Evolutionary conservation across 2,888 invertebrate species (phyloP), one percentile per base, ranked within the genome.

Genomic region (Perdita meconis): DNA sequence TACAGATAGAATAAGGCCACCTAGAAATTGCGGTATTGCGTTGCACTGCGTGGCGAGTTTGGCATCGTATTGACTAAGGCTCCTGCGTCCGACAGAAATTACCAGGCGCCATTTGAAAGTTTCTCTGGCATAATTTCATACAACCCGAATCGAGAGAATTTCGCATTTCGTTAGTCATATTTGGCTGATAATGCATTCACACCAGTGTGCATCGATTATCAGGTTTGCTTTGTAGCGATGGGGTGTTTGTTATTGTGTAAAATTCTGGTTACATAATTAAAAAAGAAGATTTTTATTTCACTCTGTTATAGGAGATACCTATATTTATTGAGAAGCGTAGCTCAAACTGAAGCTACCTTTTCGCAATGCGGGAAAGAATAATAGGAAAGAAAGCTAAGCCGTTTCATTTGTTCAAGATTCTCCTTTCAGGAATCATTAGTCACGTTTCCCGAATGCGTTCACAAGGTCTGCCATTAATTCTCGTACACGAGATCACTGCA

Each of bases 371-470:
- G 30, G 30, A 6, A 30, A 30, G 6, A 30, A 30, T 30, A 30
- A 4, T 30, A 30, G 6, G 6, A 6, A 30, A 30, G 2, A 6
- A 30, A 30, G 47, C 22, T 19, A 19, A 47, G 8, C 22, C 22
- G 19, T 47, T 10, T 19, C 47, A 30, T 30, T 30, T 47, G 47
- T 19, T 19, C 22, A 10, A 19, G 16, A 47, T 47, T n/a, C 50
- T 40, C 50, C 50, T 68, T 60, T 65, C 68, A 38, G 56, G 81
- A 81, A 70, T 65, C 81, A 81, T 59, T 71, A 67, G 64, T 77
- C 67, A 77, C 76, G 71, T 80, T 80, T 80, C 81, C 81, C 67
- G 64, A 68, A 71, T 64, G 65, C 76, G 67, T 81, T 70, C 51
- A 67, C 81, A 63, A 38, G 40, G 42, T 26, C 16, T 36, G 42